Evolutionary conservation across 2,888 invertebrate genomes (phyloP).

Genomic region (Globia sparganii): DNA sequence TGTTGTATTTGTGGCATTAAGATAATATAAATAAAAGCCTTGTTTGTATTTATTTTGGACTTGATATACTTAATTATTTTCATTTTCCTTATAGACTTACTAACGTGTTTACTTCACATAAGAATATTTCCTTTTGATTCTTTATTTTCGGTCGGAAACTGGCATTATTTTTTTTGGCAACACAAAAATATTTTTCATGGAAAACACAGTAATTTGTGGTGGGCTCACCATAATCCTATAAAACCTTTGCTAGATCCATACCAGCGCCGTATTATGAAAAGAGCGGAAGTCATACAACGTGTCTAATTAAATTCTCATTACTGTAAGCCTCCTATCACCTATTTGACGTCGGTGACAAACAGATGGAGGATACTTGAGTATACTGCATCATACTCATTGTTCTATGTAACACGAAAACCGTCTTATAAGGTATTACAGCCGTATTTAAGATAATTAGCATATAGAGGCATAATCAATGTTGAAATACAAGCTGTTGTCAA

Average conservation of each 20-base stretch:
- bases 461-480: constrained; percentile 30
- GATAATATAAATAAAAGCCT: constrained; percentile 14
- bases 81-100: constrained; percentile 17
- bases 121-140: neutral
- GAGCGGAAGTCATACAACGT: constrained; percentile 22
- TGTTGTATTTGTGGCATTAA: too few relatives aligned
- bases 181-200: neutral
- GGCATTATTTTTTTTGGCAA: constrained; percentile 9
- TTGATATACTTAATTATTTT: neutral
- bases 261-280: constrained; percentile 27
- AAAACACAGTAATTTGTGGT: constrained; percentile 24
- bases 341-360: constrained; percentile 33
- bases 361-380: constrained; percentile 17
- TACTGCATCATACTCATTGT: constrained; percentile 36
- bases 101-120: constrained; percentile 4
- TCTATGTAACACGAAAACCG: constrained; percentile 27
- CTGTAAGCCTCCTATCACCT: constrained; percentile 53
- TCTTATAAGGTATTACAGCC: constrained; percentile 47
- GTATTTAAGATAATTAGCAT: constrained; percentile 36
- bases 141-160: constrained; percentile 15
- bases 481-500: constrained; percentile 18
- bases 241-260: constrained; percentile 35
- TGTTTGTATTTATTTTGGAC: constrained; percentile 12
- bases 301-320: constrained; percentile 57
- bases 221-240: constrained; percentile 44